A percentile compares a stretch with the other conserved stretches of the same genome.
These are phyloP conservation scores for Halesus radiatus DNA, from an alignment of 1,140 invertebrate species.

Conservation along the genomic window DNA sequence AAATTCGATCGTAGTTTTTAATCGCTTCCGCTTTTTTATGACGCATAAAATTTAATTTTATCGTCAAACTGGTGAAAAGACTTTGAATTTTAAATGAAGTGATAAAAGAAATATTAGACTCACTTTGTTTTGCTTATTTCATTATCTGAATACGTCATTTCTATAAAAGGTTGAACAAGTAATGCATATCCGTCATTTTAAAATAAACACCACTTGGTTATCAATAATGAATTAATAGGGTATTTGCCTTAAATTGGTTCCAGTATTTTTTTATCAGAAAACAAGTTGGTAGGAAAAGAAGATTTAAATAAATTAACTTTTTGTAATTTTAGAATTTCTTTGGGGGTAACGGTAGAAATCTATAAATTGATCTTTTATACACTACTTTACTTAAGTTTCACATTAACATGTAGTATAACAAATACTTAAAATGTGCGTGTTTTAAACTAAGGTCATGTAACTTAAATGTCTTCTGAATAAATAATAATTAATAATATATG, in stretches of 20 bases:
- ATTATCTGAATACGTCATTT: constrained; percentile 39
- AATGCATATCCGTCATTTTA: constrained; percentile 39
- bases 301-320: too few species aligned
- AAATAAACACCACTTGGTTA: constrained; percentile 44
- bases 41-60: constrained; percentile 44
- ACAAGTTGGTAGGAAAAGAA: too few species aligned
- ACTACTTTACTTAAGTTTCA: too few species aligned
- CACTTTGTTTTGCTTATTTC: constrained; percentile 11
- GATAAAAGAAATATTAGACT: constrained; percentile 16
- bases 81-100: constrained; percentile 11
- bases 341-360: too few species aligned
- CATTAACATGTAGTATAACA: too few species aligned
- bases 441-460: too few species aligned
- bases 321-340: too few species aligned
- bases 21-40: constrained; percentile 19
- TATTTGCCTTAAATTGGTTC: not conserved
- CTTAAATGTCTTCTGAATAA: too few species aligned
- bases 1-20: not conserved
- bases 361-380: too few species aligned
- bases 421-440: too few species aligned
- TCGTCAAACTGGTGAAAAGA: constrained; percentile 33
- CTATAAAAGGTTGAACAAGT: constrained; percentile 30
- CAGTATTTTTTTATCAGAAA: too few species aligned
- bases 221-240: constrained; percentile 45
- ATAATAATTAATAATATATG: too few species aligned